Evolutionary conservation across 2,888 invertebrate species (phyloP).

Genomic region (Drosophila tripunctata): DNA sequence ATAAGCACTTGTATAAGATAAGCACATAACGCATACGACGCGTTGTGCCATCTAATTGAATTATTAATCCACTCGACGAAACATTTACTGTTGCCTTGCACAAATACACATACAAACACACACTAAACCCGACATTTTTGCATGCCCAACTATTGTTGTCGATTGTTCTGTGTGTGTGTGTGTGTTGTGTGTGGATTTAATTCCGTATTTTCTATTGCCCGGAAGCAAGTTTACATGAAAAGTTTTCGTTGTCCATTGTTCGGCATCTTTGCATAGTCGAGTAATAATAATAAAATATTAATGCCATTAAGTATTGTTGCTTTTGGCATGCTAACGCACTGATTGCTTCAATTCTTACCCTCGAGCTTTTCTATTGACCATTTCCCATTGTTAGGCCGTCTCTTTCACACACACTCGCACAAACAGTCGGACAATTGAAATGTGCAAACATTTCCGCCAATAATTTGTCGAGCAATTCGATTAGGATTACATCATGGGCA

Average conservation of each 20-base stretch:
- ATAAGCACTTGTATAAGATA: constrained; percentile 30
- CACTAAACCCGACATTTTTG: constrained; percentile 15
- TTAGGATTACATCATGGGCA: constrained; percentile 43
- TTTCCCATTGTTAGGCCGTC: constrained; percentile 26
- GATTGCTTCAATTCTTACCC: constrained; percentile 33
- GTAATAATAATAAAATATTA: constrained; percentile 72
- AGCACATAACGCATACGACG: constrained; percentile 56
- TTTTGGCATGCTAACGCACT: constrained; percentile 29
- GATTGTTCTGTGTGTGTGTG: constrained; percentile 36
- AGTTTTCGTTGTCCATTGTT: constrained; percentile 55
- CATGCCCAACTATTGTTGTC: constrained; percentile 27
- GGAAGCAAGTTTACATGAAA: constrained; percentile 45
- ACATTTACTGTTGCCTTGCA: constrained; percentile 41
- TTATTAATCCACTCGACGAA: constrained; percentile 67
- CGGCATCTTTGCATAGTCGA: constrained; percentile 57
- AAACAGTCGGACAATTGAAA: constrained; percentile 34
- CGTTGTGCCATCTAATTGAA: constrained; percentile 70
- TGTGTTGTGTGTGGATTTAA: constrained; percentile 41
- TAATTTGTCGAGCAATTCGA: constrained; percentile 57
- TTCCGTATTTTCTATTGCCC: constrained; percentile 53
- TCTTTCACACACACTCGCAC: constrained; percentile 1
- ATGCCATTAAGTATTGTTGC: constrained; percentile 65
- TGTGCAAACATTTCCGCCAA: constrained; percentile 60
- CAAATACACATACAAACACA: constrained; percentile 22
- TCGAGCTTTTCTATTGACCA: constrained; percentile 29